A percentile compares a stretch with the other conserved stretches of the same genome.
phyloP scores from a whole-genome alignment of 2,113 vertebrate genomes.

The Stegastes partitus region DNA sequence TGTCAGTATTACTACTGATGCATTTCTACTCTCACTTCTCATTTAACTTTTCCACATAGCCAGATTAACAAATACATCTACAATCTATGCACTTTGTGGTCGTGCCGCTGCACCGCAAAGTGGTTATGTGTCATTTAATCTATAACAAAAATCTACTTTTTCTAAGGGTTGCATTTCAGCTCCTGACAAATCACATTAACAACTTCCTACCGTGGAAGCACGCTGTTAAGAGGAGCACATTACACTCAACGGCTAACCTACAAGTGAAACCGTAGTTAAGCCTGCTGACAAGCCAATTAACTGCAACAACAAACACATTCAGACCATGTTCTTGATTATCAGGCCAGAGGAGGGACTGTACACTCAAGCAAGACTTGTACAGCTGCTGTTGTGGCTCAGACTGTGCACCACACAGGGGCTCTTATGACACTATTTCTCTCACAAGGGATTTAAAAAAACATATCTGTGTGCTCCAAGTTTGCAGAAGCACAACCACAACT shows the following conservation, averaged over 20 bases:
- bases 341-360: slow-evolving; percentile 25
- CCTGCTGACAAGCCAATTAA: slow-evolving; percentile 75
- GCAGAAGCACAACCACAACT: slow-evolving; percentile 31
- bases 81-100: background rate
- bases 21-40: slow-evolving; percentile 13
- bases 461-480: slow-evolving; percentile 14
- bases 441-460: slow-evolving; percentile 23
- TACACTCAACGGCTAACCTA: slow-evolving; percentile 32
- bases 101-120: slow-evolving; percentile 13
- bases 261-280: slow-evolving; percentile 61
- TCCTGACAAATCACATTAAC: slow-evolving; percentile 34
- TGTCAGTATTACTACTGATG: slow-evolving; percentile 15
- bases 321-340: slow-evolving; percentile 56
- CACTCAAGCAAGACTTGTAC: slow-evolving; percentile 11
- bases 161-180: slow-evolving; percentile 6
- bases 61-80: slow-evolving; percentile 8
- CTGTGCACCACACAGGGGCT: background rate
- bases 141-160: slow-evolving; percentile 14
- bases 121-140: slow-evolving; percentile 29
- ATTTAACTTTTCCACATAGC: background rate
- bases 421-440: slow-evolving; percentile 23
- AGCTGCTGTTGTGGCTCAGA: slow-evolving; percentile 6
- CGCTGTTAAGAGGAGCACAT: slow-evolving; percentile 27
- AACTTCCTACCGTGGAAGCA: slow-evolving; percentile 19
- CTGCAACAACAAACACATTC: slow-evolving; percentile 72